These are phyloP conservation scores for Drosophila neutralis DNA, from an alignment of 2,888 invertebrate genomes.

Conservation along the genomic window DNA sequence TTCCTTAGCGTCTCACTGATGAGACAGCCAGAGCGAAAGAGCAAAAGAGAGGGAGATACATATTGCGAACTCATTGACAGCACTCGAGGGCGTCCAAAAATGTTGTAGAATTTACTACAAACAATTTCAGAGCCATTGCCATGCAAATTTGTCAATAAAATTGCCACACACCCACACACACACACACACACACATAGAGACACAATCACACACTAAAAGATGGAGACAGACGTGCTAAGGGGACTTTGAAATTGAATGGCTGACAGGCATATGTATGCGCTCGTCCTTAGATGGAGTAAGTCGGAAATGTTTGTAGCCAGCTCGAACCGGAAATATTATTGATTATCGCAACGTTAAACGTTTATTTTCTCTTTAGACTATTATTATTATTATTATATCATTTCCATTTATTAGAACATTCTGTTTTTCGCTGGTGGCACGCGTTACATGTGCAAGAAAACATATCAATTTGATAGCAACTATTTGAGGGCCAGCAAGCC, in stretches of 20 bases:
- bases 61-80: constrained; percentile 42
- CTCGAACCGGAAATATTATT: constrained; percentile 65
- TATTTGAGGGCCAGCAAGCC: constrained; percentile 23
- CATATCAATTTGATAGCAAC: constrained; percentile 67
- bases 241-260: constrained; percentile 30
- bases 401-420: constrained; percentile 53
- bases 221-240: constrained; percentile 18
- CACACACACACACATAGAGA: constrained; percentile 13
- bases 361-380: constrained; percentile 38
- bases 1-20: constrained; percentile 6
- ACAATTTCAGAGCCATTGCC: constrained; percentile 52
- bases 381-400: constrained; percentile 53
- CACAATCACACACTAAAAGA: not conserved
- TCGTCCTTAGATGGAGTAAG: constrained; percentile 12
- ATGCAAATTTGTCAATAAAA: constrained; percentile 71
- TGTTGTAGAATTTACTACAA: constrained; percentile 36
- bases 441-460: constrained; percentile 58
- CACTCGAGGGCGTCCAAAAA: constrained; percentile 43
- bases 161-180: constrained; percentile 22
- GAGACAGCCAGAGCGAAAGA: not conserved
- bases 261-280: constrained; percentile 36
- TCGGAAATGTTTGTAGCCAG: constrained; percentile 29
- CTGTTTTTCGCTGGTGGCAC: constrained; percentile 31
- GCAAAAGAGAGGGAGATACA: not conserved
- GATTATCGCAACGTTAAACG: constrained; percentile 68